Evolutionary conservation across 1,140 invertebrate genomes (phyloP).

Genomic region (Papilio glaucus): DNA sequence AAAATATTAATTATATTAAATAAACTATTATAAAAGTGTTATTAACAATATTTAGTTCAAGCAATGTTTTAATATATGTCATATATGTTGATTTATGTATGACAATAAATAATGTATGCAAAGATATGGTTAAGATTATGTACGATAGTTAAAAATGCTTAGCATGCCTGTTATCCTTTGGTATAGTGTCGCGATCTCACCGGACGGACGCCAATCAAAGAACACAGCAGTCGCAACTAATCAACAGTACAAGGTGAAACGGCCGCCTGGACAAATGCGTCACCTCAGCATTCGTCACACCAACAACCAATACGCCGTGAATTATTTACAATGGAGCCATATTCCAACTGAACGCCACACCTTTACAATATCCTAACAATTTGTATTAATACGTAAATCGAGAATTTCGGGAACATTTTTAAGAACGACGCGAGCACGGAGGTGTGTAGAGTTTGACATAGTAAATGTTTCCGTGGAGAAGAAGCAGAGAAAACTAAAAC

Average conservation of each 20-base stretch:
- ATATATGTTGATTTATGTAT: not conserved
- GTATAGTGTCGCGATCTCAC: conserved; percentile 38
- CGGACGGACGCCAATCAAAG: conserved; percentile 55
- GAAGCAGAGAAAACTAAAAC: no score
- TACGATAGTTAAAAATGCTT: conserved; percentile 39
- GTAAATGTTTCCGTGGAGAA: no score
- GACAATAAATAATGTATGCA: not conserved
- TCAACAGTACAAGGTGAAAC: conserved; percentile 47
- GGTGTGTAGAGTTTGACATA: no score
- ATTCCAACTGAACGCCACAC: not conserved
- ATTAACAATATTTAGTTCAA: not conserved
- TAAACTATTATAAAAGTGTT: not conserved
- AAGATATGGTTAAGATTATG: not conserved
- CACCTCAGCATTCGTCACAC: conserved; percentile 35
- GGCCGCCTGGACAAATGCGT: conserved; percentile 41
- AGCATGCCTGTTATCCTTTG: conserved; percentile 46
- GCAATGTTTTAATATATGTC: not conserved
- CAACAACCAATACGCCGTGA: conserved; percentile 26
- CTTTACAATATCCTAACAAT: not conserved
- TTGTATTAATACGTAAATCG: no score
- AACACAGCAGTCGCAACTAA: conserved; percentile 47
- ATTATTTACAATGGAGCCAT: conserved; percentile 20
- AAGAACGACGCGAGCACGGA: no score
- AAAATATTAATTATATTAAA: not conserved
- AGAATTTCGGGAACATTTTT: no score